Base-by-base conservation (phyloP, 1,140 invertebrate genomes). In the Drosophila insularis region DNA sequence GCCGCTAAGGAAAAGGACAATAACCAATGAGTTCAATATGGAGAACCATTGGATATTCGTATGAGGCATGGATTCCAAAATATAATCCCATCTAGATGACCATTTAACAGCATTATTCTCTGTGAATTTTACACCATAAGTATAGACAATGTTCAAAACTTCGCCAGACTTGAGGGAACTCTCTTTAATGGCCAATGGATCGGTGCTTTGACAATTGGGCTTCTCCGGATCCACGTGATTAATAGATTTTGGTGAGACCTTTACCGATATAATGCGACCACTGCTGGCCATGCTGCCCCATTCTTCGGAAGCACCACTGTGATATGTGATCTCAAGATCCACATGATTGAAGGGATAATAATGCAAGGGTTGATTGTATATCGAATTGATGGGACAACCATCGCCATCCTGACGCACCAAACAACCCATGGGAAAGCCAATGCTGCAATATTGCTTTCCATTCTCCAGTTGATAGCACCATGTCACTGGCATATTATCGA, bases 11-110 rank as follows among this genome's bases (percentile, higher is more conserved):
- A 98, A 97, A 3, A 97, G 92, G 13, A 97, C 96, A 87, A 98
- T 98, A 58, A 98, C 97, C 60, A 98, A 92, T 0, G 97, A 98
- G 92, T 98, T 98, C 13, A 98, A 92, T 80, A 98, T 98, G 61
- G 97, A 98, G 89, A 99, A 99, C 98, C 98, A 99, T 92, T 99
- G 98, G 81, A 99, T 99, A 92, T 99, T 99, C 0, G 98, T 98
- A 87, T 99, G 98, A 0, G 98, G 98, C 96, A 99, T 98, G 1
- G 98, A 99, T 92, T 99, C 98, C 54, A 99, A 93, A 74, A 99
- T 99, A 91, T 99, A 99, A 93, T 99, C 99, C 99, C 99, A 99
- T 82, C 99, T 94, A 0, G 98, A 99, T 0, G 98, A 99, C 99
- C 99, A 99, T 93, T 99, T 99, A 2, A 98, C 96, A 2, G 95